phyloP scores from a whole-genome alignment of 2,797 vertebrate species.

The Sebastes flavidus region DNA sequence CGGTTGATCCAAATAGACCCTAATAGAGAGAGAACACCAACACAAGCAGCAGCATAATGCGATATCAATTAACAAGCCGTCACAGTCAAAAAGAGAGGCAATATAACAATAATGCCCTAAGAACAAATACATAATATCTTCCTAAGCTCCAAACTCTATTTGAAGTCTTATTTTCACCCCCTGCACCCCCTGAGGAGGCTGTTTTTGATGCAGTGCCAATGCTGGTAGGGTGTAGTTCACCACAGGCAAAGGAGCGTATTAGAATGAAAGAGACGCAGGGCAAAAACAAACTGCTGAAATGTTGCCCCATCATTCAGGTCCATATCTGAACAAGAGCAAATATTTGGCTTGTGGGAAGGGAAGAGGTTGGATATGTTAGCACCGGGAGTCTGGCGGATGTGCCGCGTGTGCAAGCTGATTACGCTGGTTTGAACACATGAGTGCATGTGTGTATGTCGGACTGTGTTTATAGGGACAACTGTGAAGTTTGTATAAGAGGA shows the following conservation, averaged over 20 bases:
- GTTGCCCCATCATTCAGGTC: conserved; percentile 48
- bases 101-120: neutral
- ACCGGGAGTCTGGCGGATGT: conserved; percentile 49
- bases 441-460: conserved; percentile 24
- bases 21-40: neutral
- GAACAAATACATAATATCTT: neutral
- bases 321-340: conserved; percentile 75
- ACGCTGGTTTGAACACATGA: conserved; percentile 17
- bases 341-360: conserved; percentile 79
- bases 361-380: conserved; percentile 61
- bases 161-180: neutral
- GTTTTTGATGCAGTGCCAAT: neutral
- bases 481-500: conserved; percentile 32
- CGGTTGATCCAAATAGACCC: neutral
- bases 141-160: neutral
- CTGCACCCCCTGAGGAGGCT: neutral
- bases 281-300: conserved; percentile 47
- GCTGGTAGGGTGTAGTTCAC: neutral
- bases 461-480: conserved; percentile 29
- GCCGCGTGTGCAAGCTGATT: conserved; percentile 35
- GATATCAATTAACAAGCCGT: neutral
- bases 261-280: conserved; percentile 19
- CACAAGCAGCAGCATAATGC: neutral
- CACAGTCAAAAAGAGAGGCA: neutral
- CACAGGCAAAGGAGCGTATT: neutral